Percentiles rank a stretch among this genome's conserved stretches.
phyloP scores from a whole-genome alignment of 2,113 vertebrate species.

The Dicrurus megarhynchus region DNA sequence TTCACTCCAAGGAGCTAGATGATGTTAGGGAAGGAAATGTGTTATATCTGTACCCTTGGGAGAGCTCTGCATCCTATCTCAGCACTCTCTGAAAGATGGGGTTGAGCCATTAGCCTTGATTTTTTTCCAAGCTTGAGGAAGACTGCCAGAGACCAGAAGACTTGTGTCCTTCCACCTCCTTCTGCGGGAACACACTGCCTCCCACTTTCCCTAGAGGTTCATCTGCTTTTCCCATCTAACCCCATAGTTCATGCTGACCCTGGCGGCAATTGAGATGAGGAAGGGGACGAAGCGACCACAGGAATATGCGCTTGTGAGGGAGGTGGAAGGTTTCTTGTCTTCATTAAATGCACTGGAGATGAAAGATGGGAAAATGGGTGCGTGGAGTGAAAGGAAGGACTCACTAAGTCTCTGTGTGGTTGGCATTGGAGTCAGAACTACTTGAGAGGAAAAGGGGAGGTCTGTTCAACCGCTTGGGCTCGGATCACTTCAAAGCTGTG shows the following conservation, averaged over 20 bases:
- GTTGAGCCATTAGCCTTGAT: not conserved
- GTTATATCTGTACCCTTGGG: not conserved
- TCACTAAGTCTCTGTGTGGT: not conserved
- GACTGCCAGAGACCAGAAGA: not conserved
- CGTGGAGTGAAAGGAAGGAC: not conserved
- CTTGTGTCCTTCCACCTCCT: not conserved
- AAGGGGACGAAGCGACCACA: not conserved
- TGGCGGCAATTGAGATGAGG: too few species aligned
- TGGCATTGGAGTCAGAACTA: not conserved
- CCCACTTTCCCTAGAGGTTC: not conserved
- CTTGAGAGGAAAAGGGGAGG: not conserved
- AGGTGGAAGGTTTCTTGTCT: not conserved
- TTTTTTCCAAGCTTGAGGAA: not conserved
- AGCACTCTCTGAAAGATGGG: fast-evolving
- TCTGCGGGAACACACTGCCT: not conserved
- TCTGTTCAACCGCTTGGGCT: not conserved
- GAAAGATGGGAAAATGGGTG: not conserved
- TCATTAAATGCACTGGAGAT: not conserved
- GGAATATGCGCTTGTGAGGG: not conserved
- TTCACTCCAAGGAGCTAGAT: not conserved
- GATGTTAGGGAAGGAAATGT: not conserved
- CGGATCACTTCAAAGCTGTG: not conserved
- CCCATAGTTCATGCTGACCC: not conserved
- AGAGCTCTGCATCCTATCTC: not conserved
- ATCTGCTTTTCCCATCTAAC: not conserved